Evolutionary conservation across 2,113 vertebrate genomes (phyloP).

Genomic region (Ploceus nigricollis): DNA sequence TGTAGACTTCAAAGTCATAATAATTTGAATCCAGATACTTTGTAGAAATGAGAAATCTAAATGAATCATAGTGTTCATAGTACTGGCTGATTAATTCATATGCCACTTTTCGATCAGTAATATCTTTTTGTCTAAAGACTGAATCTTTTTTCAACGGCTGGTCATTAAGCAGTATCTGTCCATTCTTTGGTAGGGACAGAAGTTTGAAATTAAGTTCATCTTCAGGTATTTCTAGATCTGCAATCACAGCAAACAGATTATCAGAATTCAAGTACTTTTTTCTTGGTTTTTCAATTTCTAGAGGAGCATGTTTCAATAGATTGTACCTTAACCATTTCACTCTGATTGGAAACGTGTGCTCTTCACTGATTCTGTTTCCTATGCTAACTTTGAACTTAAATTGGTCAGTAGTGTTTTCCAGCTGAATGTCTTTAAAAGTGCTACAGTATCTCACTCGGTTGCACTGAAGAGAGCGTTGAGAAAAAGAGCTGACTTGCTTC

Average conservation of each 20-base stretch:
- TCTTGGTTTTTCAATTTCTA: constrained; percentile 78
- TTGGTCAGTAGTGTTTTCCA: constrained; percentile 72
- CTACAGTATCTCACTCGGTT: constrained; percentile 76
- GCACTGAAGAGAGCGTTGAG: constrained; percentile 79
- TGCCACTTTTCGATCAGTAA: constrained; percentile 75
- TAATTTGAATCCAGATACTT: constrained; percentile 80
- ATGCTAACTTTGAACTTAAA: constrained; percentile 86
- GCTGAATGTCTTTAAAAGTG: constrained; percentile 79
- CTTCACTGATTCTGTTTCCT: constrained; percentile 72
- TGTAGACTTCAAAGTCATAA: constrained; percentile 79
- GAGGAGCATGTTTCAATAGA: constrained; percentile 74
- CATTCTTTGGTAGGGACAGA: constrained; percentile 79
- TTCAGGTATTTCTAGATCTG: constrained; percentile 70
- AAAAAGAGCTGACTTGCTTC: constrained; percentile 79
- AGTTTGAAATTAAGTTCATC: constrained; percentile 80
- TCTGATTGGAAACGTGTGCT: constrained; percentile 76
- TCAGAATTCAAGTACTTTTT: constrained; percentile 75
- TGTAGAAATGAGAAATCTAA: constrained; percentile 82
- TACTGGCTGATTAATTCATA: constrained; percentile 78
- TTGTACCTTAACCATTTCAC: constrained; percentile 82
- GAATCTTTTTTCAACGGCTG: constrained; percentile 74
- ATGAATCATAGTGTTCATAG: constrained; percentile 77
- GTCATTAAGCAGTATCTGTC: constrained; percentile 78
- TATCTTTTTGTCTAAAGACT: constrained; percentile 82
- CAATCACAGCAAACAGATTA: constrained; percentile 72